Percentiles rank a stretch among this genome's conserved stretches.
Evolutionary conservation across 2,888 invertebrate genomes (phyloP).

Genomic region (Eugnorisma glareosa): DNA sequence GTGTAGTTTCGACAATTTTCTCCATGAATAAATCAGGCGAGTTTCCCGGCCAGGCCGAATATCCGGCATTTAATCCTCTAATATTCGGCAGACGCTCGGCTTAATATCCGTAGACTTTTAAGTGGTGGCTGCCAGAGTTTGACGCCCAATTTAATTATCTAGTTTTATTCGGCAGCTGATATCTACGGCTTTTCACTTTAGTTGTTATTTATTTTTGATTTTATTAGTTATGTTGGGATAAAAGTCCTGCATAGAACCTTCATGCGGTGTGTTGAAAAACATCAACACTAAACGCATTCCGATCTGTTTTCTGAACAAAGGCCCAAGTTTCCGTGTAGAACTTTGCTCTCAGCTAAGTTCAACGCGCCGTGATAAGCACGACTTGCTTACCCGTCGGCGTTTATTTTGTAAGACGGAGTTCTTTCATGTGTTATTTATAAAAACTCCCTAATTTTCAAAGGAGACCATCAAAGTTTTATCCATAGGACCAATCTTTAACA

Average conservation of each 20-base stretch:
- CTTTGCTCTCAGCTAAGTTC: conserved; percentile 28
- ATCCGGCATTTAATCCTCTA: conserved; percentile 60
- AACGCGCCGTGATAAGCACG: conserved; percentile 19
- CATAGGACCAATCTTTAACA: neutral
- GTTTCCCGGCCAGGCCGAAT: conserved; percentile 35
- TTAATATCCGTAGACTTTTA: conserved; percentile 41
- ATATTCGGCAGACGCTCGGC: conserved; percentile 56
- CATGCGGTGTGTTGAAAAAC: neutral
- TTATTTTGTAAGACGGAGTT: conserved; percentile 6
- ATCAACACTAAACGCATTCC: neutral
- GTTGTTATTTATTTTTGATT: conserved; percentile 21
- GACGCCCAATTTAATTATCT: conserved; percentile 43
- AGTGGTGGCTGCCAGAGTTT: conserved; percentile 40
- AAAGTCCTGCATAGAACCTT: neutral
- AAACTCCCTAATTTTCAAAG: neutral
- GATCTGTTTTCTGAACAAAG: conserved; percentile 7
- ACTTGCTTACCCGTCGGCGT: conserved; percentile 24
- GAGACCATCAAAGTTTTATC: neutral
- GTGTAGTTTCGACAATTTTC: conserved; percentile 66
- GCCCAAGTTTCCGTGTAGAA: conserved; percentile 33
- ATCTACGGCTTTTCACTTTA: conserved; percentile 21
- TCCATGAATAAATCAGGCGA: conserved; percentile 64
- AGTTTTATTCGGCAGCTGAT: conserved; percentile 40
- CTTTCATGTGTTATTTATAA: conserved; percentile 5
- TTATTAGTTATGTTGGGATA: neutral